A percentile compares a stretch with the other conserved stretches of the same genome.
Conservation (phyloP, 2,113 vertebrate species). For the Nesoenas mayeri region DNA sequence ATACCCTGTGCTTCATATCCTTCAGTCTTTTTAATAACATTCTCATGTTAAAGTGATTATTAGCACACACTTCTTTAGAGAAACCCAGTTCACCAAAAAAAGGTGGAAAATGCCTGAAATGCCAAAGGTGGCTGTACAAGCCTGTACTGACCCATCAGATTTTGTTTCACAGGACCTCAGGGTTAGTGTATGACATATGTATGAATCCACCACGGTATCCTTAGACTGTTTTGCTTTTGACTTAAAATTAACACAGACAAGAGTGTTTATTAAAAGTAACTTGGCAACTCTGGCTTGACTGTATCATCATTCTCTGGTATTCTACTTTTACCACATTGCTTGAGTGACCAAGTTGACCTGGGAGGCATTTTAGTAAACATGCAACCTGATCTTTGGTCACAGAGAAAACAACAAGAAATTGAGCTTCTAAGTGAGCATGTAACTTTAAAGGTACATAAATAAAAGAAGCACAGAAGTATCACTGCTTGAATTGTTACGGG, state of each 20-base stretch:
- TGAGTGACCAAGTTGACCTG: neutral
- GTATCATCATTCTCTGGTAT: neutral
- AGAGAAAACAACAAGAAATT: constrained; percentile 4
- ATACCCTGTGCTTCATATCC: neutral
- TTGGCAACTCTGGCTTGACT: neutral
- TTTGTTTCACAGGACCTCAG: neutral
- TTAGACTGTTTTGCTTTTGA: neutral
- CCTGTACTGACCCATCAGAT: neutral
- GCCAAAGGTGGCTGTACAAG: neutral
- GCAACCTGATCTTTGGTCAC: neutral
- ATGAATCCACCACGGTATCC: neutral
- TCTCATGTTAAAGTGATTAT: neutral
- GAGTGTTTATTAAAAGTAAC: constrained; percentile 41
- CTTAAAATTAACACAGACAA: constrained; percentile 15
- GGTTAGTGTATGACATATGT: neutral
- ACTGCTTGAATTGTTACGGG: neutral
- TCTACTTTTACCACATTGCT: constrained; percentile 1
- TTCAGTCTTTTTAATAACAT: neutral
- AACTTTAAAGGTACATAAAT: neutral
- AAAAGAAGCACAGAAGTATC: neutral
- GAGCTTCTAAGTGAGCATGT: neutral
- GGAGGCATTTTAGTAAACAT: neutral
- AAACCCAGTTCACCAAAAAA: neutral
- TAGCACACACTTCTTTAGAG: neutral
- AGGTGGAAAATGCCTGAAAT: neutral